phyloP scores from a whole-genome alignment of 2,113 vertebrate genomes.

The Sinocyclocheilus grahami region DNA sequence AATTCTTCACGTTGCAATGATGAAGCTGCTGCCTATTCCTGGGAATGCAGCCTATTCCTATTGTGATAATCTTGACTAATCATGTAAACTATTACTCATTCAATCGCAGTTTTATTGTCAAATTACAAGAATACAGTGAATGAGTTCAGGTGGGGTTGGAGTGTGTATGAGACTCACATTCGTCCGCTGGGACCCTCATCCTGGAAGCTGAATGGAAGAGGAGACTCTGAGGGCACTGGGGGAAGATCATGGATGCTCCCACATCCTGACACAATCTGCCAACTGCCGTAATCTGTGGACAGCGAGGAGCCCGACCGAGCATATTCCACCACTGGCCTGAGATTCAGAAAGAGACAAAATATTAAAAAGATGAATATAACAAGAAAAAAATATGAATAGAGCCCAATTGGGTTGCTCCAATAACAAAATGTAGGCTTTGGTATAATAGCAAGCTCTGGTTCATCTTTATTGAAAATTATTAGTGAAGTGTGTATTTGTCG shows the following conservation, averaged over 20 bases:
- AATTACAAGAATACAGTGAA: constrained; percentile 1
- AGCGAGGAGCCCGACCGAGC: constrained; percentile 91
- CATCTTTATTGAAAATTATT: not conserved
- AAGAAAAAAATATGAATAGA: not conserved
- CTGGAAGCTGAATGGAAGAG: constrained; percentile 91
- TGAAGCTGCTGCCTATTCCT: not conserved
- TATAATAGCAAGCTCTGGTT: not conserved
- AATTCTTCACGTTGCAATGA: not conserved
- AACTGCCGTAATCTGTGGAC: constrained; percentile 98
- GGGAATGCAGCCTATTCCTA: not conserved
- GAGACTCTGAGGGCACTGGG: constrained; percentile 83
- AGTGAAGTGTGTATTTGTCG: not conserved
- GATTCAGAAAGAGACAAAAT: constrained; percentile 75
- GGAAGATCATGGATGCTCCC: constrained; percentile 94
- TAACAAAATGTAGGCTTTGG: not conserved
- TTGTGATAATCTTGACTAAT: not conserved
- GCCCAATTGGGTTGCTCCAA: not conserved
- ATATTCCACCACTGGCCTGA: constrained; percentile 87
- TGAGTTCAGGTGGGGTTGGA: not conserved
- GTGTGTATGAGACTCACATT: constrained; percentile 81
- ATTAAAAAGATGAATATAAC: constrained; percentile 7
- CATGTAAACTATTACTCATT: not conserved
- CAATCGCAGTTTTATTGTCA: not conserved
- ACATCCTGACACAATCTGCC: constrained; percentile 98
- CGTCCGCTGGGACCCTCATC: constrained; percentile 89